Base-by-base conservation (phyloP, 1,140 invertebrate species). In the Caenorhabditis remanei region DNA sequence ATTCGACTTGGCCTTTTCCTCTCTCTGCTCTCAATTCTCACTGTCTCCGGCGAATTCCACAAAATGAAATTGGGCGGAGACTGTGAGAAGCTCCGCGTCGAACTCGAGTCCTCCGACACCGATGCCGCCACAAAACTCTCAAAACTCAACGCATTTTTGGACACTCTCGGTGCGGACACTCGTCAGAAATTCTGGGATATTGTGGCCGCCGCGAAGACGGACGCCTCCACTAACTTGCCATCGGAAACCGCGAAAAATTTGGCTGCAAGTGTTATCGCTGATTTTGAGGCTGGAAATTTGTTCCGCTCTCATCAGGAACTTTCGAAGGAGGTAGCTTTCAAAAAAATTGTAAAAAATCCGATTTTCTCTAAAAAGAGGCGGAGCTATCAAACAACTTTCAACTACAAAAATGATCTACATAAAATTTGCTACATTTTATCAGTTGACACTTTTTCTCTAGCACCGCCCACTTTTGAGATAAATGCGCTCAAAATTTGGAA, bases 131-230 rank as follows among this genome's bases (percentile, higher is more conserved):
- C 71, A 24, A 79, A 79, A 50, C 43, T 79, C 2, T 21, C 46
- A 4, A 79, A 79, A 41, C 11, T 79, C 7, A 79, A 79, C 46
- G 71, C 71, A 5, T 79, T 79, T 24, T 50, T 79, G 43, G 71
- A 79, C n/a, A 24, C 43, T 0, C 40, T 79, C 2, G 71, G 71
- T 2, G 8, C 32, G 4, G 71, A 41, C 19, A n/a, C 53, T 16
- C 71, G 71, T 50, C 46, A 79, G 46, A 79, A 79, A 50, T 79
- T 79, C 71, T 79, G 71, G 71, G 71, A 53, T 2, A 79, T 79
- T 32, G 71, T 79, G 4, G n/a, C 46, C 4, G 71, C 71, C 6
- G 71, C 71, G 4, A 79, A 79, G 46, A 79, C 71, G 5, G 71
- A 79, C 46, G 71, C 71, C 1, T n/a, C 43, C 0, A 43, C 71